These are phyloP conservation scores for Phasianus colchicus DNA, from an alignment of 2,113 vertebrate species.

Conservation along the genomic window DNA sequence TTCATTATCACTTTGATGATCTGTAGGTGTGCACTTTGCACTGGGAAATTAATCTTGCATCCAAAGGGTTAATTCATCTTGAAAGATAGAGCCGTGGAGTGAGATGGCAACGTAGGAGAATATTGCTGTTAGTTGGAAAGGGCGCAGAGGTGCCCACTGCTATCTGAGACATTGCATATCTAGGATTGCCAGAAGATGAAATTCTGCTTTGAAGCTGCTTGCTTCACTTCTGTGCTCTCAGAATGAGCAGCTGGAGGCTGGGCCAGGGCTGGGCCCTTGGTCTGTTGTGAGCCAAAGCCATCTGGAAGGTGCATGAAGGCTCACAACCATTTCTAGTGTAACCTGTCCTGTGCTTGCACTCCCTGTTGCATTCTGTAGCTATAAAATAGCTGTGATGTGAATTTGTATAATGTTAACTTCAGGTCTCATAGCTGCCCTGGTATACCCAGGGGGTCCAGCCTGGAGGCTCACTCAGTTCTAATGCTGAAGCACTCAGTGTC, in stretches of 20 bases:
- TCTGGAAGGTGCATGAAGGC: not conserved
- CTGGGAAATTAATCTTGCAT: not conserved
- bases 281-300: accelerated
- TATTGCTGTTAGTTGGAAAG: not conserved
- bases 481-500: accelerated
- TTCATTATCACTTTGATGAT: not conserved
- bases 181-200: not conserved
- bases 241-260: not conserved
- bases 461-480: accelerated
- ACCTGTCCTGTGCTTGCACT: not conserved
- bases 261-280: accelerated
- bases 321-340: accelerated
- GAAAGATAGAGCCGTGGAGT: not conserved
- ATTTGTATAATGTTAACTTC: accelerated
- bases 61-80: not conserved
- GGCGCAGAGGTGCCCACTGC: not conserved
- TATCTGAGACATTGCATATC: not conserved
- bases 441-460: not conserved
- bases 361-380: not conserved
- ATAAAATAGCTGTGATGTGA: not conserved
- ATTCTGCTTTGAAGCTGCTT: not conserved
- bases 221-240: not conserved
- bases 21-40: not conserved
- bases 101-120: not conserved
- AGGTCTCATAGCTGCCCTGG: not conserved